Percentiles rank a stretch among this genome's conserved stretches.
Conservation (phyloP, 1,140 invertebrate species). For the Caenorhabditis tropicalis region DNA sequence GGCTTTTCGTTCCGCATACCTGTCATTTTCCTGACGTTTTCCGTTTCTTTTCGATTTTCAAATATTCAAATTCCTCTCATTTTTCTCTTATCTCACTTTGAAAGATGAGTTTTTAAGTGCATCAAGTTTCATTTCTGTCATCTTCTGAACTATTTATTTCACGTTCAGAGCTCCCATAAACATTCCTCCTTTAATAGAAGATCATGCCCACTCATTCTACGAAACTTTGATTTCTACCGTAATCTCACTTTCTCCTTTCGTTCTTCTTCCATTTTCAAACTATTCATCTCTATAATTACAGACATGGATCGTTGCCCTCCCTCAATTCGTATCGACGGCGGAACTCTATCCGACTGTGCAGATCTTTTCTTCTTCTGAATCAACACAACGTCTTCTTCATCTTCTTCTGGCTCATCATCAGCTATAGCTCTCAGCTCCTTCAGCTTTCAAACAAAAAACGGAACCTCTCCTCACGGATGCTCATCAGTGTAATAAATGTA, state of each 20-base stretch:
- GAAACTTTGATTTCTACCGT: too few species aligned
- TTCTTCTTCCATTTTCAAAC: neutral
- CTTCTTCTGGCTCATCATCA: neutral
- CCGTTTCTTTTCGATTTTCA: neutral
- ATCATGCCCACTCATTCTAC: too few species aligned
- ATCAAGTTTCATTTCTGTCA: neutral
- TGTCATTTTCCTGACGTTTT: neutral
- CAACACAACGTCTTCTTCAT: too few species aligned
- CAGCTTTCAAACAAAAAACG: neutral
- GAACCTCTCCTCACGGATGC: neutral
- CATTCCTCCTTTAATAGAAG: too few species aligned
- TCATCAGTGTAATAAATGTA: constrained; percentile 41
- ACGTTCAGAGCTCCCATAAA: too few species aligned
- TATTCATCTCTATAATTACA: neutral
- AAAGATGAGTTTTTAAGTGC: neutral
- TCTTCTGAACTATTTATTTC: neutral
- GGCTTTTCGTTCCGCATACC: neutral
- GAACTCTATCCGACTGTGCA: constrained; percentile 14
- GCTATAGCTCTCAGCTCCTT: neutral
- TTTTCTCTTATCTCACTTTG: neutral
- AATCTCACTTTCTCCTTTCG: neutral
- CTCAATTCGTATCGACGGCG: constrained; percentile 21
- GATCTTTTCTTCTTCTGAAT: constrained; percentile 32
- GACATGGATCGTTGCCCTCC: constrained; percentile 33
- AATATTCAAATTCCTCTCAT: neutral